Percentiles rank a stretch among this genome's conserved stretches.
These are phyloP conservation scores for Heliconius melpomene DNA, from an alignment of 1,140 invertebrate species.

Conservation along the genomic window DNA sequence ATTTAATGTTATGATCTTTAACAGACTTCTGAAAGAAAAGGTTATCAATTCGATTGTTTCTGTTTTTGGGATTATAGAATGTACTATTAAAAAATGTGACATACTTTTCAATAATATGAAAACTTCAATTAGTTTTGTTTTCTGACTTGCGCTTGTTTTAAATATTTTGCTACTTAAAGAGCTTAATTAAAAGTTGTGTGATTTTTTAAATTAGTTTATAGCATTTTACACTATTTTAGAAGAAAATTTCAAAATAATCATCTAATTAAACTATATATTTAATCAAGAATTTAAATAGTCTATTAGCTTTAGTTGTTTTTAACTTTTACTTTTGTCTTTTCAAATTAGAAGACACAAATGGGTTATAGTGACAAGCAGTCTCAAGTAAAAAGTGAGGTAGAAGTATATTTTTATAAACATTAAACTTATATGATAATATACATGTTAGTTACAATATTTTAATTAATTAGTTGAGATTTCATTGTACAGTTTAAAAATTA, in stretches of 20 bases:
- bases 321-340: neutral
- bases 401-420: constrained; percentile 43
- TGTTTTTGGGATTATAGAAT: neutral
- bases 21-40: no score
- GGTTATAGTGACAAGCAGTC: constrained; percentile 52
- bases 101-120: neutral
- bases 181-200: neutral
- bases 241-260: neutral
- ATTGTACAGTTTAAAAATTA: neutral
- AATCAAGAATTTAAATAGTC: neutral
- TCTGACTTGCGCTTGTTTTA: neutral
- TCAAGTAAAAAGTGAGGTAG: constrained; percentile 47
- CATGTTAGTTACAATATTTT: constrained; percentile 8
- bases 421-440: constrained; percentile 25
- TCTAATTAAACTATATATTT: neutral
- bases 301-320: neutral
- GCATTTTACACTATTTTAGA: neutral
- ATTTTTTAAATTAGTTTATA: neutral
- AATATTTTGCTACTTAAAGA: neutral
- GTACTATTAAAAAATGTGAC: neutral
- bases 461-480: neutral
- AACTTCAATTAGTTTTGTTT: neutral
- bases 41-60: no score
- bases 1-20: neutral
- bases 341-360: neutral